Conservation (phyloP, 2,797 vertebrate species). For the Parotocinclus haroldoi region DNA sequence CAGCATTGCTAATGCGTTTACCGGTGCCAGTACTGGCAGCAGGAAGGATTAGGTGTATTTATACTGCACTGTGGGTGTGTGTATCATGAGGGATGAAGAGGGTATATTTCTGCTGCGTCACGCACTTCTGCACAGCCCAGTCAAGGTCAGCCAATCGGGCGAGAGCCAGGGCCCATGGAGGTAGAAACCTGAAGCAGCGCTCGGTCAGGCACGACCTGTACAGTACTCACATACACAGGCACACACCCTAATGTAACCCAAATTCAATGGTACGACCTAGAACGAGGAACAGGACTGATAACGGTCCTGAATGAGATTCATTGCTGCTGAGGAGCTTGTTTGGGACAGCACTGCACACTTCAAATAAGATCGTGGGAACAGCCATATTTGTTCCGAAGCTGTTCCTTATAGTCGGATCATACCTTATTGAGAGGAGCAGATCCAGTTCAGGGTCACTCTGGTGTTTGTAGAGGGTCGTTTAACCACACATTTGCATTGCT, state of each 20-base stretch:
- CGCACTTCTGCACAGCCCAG: constrained; percentile 42
- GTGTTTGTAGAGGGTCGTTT: too few relatives aligned
- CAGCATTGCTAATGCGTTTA: constrained; percentile 24
- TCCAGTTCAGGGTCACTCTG: too few relatives aligned
- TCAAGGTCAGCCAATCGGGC: constrained; percentile 51
- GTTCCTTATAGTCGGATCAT: too few relatives aligned
- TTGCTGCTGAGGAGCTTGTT: too few relatives aligned
- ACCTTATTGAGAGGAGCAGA: too few relatives aligned
- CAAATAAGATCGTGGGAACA: too few relatives aligned
- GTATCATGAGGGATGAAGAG: constrained; percentile 27
- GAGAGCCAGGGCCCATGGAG: constrained; percentile 43
- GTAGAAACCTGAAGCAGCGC: constrained; percentile 51
- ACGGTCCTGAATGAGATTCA: too few relatives aligned
- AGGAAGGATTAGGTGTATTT: constrained; percentile 5
- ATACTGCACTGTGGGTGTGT: constrained; percentile 10
- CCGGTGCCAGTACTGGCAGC: constrained; percentile 15
- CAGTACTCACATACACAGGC: constrained; percentile 15
- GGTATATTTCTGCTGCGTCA: constrained; percentile 48
- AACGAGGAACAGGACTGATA: too few relatives aligned
- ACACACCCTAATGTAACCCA: constrained; percentile 2
- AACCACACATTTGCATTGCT: too few relatives aligned
- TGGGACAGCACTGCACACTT: too few relatives aligned
- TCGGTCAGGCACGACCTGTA: constrained; percentile 31
- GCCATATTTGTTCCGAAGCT: too few relatives aligned
- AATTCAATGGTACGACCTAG: too few relatives aligned